Evolutionary conservation across 1,140 invertebrate genomes (phyloP), one percentile per base, ranked within the genome.

Genomic region (Leptonema lineaticorne): DNA sequence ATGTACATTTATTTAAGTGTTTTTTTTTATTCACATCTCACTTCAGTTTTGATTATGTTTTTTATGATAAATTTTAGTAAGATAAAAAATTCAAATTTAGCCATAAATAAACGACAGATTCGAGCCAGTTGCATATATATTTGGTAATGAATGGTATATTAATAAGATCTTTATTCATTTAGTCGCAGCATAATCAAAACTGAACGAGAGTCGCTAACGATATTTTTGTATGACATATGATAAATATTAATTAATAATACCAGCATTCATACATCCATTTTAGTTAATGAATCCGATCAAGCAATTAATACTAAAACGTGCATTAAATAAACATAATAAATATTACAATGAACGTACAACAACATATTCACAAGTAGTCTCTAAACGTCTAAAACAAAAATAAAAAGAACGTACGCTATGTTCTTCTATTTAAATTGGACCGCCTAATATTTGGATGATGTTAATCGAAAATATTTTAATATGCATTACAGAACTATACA

Each of bases 271-370:
- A n/a, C n/a, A n/a, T n/a, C n/a, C n/a, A n/a, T n/a, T n/a, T n/a
- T n/a, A n/a, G n/a, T n/a, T n/a, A n/a, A n/a, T n/a, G n/a, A n/a
- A n/a, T n/a, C n/a, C n/a, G n/a, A n/a, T n/a, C 9, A 45, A 28
- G 45, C 3, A 27, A 9, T n/a, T 28, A 22, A 45, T 6, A 29
- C 28, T 2, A 58, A 6, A 41, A 41, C 45, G 22, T 45, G 22
- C 28, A 41, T 22, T 53, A 64, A 53, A 64, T 45, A 45, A 50
- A 27, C 18, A 63, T 48, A 63, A 48, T 64, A 64, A 50, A 64
- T 53, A 63, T 20, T 62, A 64, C 60, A 48, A 18, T 16, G 22
- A 50, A 56, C 27, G 30, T 2, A 63, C 30, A 20, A 18, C 50
- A 29, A 64, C 26, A 18, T 30, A 64, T 30, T 50, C 33, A 64